A percentile compares a stretch with the other conserved stretches of the same genome.
phyloP scores from a whole-genome alignment of 2,888 invertebrate genomes.

The Stomorhina lunata region DNA sequence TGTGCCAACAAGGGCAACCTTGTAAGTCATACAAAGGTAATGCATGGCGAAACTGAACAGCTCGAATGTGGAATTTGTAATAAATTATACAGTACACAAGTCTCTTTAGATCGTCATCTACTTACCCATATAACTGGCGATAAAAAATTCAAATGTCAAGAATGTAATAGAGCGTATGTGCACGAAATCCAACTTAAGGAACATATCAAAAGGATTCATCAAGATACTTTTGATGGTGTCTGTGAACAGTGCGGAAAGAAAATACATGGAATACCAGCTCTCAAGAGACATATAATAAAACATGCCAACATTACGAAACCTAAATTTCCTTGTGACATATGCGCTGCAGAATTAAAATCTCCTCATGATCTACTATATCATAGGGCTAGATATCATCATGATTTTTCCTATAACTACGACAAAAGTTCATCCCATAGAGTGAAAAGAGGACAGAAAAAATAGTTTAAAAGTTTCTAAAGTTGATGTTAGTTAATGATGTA shows the following conservation, averaged over 20 bases:
- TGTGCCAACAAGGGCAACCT: constrained; percentile 59
- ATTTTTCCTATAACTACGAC: no score
- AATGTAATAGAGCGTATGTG: constrained; percentile 62
- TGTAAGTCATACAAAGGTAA: constrained; percentile 61
- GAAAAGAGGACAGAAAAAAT: constrained; percentile 70
- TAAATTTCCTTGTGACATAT: constrained; percentile 40
- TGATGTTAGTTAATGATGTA: constrained; percentile 56
- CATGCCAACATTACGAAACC: constrained; percentile 18
- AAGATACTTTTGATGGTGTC: constrained; percentile 25
- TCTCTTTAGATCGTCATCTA: constrained; percentile 63
- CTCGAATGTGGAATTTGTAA: constrained; percentile 65
- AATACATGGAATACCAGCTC: not conserved
- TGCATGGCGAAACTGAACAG: constrained; percentile 47
- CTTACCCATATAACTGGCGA: constrained; percentile 62
- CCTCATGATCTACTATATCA: constrained; percentile 15
- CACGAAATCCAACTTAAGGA: constrained; percentile 34
- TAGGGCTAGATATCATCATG: constrained; percentile 16
- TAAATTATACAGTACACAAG: constrained; percentile 54
- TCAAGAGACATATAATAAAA: constrained; percentile 28
- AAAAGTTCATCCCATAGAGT: constrained; percentile 76
- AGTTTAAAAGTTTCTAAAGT: constrained; percentile 64
- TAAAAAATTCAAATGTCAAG: constrained; percentile 66
- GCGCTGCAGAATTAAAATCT: constrained; percentile 28
- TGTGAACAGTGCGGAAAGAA: constrained; percentile 53
- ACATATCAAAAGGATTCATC: constrained; percentile 30